A percentile compares a stretch with the other conserved stretches of the same genome.
Evolutionary conservation across 2,888 invertebrate genomes (phyloP).

Genomic region (Platycheirus rosarum): DNA sequence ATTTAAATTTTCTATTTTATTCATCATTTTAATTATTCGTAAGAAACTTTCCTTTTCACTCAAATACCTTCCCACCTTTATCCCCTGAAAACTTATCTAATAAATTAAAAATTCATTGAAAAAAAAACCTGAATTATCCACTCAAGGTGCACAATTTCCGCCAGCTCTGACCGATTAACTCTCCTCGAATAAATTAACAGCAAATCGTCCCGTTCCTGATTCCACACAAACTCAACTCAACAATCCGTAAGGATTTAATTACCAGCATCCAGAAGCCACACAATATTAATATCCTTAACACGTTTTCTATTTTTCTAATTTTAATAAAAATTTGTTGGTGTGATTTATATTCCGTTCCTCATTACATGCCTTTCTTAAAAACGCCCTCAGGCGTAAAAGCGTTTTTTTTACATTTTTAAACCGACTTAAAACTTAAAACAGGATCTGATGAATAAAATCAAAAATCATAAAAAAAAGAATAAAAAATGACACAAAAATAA

Average conservation of each 20-base stretch:
- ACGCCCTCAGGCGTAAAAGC: conserved; percentile 52
- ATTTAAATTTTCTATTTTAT: neutral
- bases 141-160: conserved; percentile 24
- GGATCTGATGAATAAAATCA: conserved; percentile 71
- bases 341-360: conserved; percentile 72
- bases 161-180: conserved; percentile 27
- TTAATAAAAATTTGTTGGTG: conserved; percentile 63
- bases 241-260: conserved; percentile 72
- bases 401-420: conserved; percentile 14
- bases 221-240: conserved; percentile 32
- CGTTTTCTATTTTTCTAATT: conserved; percentile 74
- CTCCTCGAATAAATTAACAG: conserved; percentile 56
- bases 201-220: conserved; percentile 17
- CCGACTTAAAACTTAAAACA: conserved; percentile 59
- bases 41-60: neutral
- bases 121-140: conserved; percentile 30
- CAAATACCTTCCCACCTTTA: neutral
- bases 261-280: conserved; percentile 55
- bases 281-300: conserved; percentile 72
- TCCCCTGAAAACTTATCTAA: conserved; percentile 2
- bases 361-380: conserved; percentile 65
- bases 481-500: conserved; percentile 1
- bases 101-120: conserved; percentile 16
- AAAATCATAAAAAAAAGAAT: conserved; percentile 37
- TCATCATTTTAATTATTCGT: neutral